A percentile compares a stretch with the other conserved stretches of the same genome.
Evolutionary conservation across 1,140 invertebrate genomes (phyloP).

Genomic region (Cryptotermes secundus): DNA sequence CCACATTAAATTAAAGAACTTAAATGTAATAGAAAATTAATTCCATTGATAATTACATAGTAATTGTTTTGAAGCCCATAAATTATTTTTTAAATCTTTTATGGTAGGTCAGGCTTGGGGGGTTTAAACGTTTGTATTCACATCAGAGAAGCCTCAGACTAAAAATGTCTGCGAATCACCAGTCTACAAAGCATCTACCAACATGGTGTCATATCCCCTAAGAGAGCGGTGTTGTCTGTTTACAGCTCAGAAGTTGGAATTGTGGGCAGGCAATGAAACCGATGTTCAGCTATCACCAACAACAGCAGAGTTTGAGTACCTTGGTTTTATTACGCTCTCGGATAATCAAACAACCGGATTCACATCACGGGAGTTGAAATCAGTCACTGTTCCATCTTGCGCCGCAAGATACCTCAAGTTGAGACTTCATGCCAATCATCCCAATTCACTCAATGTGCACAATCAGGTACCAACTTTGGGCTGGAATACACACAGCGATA

Average conservation of each 20-base stretch:
- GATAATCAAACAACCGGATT: constrained; percentile 78
- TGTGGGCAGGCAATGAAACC: constrained; percentile 53
- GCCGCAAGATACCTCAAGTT: constrained; percentile 81
- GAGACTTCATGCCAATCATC: constrained; percentile 77
- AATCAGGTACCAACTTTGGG: constrained; percentile 78
- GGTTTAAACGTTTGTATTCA: no score
- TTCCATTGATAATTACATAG: no score
- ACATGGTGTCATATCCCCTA: no score
- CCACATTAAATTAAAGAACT: no score
- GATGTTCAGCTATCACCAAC: constrained; percentile 48
- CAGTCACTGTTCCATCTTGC: constrained; percentile 75
- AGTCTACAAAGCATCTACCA: no score
- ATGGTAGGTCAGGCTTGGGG: no score
- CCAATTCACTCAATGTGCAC: constrained; percentile 68
- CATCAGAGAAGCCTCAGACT: no score
- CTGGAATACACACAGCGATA: no score
- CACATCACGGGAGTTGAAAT: constrained; percentile 84
- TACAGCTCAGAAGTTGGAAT: constrained; percentile 61
- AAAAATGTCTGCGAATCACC: no score
- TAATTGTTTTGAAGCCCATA: no score
- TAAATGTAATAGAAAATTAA: no score
- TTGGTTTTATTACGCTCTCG: constrained; percentile 79
- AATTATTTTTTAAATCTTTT: no score
- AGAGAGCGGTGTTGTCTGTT: constrained; percentile 31
- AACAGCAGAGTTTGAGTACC: constrained; percentile 62